Base-by-base conservation (phyloP, 2,888 invertebrate species). In the Trachelus stipa region DNA sequence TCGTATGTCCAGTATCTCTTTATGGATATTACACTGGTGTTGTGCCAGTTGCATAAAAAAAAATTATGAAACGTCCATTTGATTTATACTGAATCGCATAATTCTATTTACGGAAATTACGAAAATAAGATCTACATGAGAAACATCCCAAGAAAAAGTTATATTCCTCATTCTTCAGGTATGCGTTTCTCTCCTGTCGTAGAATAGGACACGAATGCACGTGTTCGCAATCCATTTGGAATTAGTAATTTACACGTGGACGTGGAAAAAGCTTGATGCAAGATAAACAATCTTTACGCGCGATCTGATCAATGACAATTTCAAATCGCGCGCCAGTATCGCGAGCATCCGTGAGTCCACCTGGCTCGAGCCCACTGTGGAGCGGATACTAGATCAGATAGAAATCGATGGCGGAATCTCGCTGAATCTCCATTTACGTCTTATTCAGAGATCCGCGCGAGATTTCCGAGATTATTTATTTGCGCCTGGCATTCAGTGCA, bases 381-480 rank as follows among this genome's bases (percentile, higher is more conserved):
- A 79, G 68, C 79, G 76, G 83, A 83, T 81, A 84, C 81, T 81
- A 79, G 81, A 82, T 83, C 83, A 82, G 84, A 85, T 84, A 81
- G 84, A 84, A 85, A 84, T 85, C 85, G 83, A 85, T 82, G 81
- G 84, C 82, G 82, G 80, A 83, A 85, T 84, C 85, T 82, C 80
- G 77, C 83, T 80, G 81, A 82, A 84, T 86, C 85, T 87, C 85
- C 86, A 85, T 87, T 87, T 86, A 87, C 86, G 83, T 87, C 87
- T 87, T 84, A 87, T 85, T 87, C 87, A 83, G 79, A 81, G 81
- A 85, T 86, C 84, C 78, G 81, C 81, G 76, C 81, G 78, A 86
- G 85, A 84, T 86, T 85, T 83, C 86, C 83, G 81, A 79, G 84
- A 87, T 87, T 87, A 87, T 87, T 87, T 86, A 86, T 86, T 77